Conservation (phyloP, 2,113 vertebrate species). For the Rhinopithecus roxellana region DNA sequence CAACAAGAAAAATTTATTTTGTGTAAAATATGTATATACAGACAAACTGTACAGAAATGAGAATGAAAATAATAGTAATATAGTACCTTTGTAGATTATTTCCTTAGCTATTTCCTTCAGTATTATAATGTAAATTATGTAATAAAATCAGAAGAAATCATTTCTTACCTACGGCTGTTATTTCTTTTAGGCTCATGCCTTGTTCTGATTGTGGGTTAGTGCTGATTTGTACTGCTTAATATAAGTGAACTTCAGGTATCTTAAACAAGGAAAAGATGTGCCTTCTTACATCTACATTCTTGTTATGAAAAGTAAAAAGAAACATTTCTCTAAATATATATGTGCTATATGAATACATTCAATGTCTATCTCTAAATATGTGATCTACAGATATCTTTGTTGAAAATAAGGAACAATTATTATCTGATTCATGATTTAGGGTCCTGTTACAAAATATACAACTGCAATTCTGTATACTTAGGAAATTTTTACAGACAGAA, state of each 20-base stretch:
- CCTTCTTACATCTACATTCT: background rate
- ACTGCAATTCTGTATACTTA: background rate
- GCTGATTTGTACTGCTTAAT: background rate
- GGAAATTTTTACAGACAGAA: background rate
- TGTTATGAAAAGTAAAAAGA: background rate
- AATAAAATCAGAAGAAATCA: background rate
- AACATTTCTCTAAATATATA: background rate
- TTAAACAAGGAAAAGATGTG: conserved; percentile 29
- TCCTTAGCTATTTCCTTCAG: too few relatives aligned
- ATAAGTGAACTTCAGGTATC: background rate
- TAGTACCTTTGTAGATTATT: background rate
- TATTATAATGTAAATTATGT: background rate
- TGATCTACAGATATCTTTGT: background rate
- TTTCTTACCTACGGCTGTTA: background rate
- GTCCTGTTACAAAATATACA: background rate
- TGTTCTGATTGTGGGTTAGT: background rate
- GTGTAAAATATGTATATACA: background rate
- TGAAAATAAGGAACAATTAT: background rate
- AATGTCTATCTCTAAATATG: background rate
- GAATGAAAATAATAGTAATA: background rate
- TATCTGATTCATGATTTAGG: background rate
- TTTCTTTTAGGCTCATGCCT: background rate
- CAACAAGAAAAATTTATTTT: conserved; percentile 14
- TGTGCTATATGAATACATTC: background rate
- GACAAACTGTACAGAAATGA: background rate